phyloP scores from a whole-genome alignment of 2,888 invertebrate species.

The Uloborus plumipes region DNA sequence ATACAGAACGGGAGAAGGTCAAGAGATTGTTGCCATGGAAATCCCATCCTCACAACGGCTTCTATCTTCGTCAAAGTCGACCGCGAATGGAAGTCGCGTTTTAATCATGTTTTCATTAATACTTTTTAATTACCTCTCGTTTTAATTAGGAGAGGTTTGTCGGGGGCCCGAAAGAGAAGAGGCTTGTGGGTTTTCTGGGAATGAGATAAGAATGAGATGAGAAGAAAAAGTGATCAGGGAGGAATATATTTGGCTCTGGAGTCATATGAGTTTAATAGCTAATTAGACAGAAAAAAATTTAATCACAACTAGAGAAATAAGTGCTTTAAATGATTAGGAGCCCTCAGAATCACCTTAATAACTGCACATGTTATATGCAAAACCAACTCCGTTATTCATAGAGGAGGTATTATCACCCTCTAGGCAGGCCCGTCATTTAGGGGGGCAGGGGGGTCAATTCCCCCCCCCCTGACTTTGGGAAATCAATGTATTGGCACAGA shows the following conservation, averaged over 20 bases:
- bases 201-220: conserved; percentile 4
- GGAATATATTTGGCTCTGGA: neutral
- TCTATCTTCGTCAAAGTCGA: conserved; percentile 29
- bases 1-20: conserved; percentile 13
- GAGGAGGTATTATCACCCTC: no score
- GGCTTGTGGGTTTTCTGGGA: neutral
- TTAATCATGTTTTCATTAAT: conserved; percentile 62
- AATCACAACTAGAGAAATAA: no score
- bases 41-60: conserved; percentile 6
- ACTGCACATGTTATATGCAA: no score
- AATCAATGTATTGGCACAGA: no score
- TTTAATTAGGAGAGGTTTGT: conserved; percentile 46
- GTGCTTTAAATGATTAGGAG: no score
- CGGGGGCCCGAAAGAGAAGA: neutral
- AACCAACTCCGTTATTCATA: no score
- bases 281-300: no score
- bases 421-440: no score
- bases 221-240: neutral
- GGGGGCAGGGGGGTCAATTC: no score
- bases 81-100: conserved; percentile 20
- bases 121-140: conserved; percentile 57
- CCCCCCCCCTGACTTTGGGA: no score
- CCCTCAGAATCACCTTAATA: no score
- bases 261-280: no score
- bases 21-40: conserved; percentile 40